Percentiles rank a stretch among this genome's conserved stretches.
Evolutionary conservation across 2,113 vertebrate genomes (phyloP).

Genomic region (Nematolebias whitei): DNA sequence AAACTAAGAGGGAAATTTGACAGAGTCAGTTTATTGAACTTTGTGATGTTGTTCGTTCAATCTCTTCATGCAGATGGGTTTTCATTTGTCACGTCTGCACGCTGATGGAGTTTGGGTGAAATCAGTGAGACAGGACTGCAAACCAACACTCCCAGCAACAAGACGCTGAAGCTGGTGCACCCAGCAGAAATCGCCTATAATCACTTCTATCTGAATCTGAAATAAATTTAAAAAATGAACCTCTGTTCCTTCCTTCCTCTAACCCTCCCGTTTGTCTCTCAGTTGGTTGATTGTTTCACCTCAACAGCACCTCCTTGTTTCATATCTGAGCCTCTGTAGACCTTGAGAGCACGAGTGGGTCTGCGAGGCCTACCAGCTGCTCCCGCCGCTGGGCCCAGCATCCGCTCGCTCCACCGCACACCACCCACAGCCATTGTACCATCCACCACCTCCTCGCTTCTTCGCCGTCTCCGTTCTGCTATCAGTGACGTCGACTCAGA

Average conservation of each 20-base stretch:
- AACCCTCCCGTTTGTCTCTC: not conserved
- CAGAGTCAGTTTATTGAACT: not conserved
- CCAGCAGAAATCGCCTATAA: not conserved
- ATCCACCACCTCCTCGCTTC: constrained; percentile 35
- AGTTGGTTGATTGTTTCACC: constrained; percentile 44
- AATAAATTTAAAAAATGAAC: not conserved
- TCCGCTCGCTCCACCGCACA: not conserved
- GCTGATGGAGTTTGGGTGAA: not conserved
- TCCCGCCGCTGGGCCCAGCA: constrained; percentile 40
- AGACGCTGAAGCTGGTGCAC: not conserved
- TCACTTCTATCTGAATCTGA: constrained; percentile 5
- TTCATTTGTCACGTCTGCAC: not conserved
- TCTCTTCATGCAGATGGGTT: not conserved
- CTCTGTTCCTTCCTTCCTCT: not conserved
- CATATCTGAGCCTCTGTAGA: constrained; percentile 37
- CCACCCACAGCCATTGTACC: constrained; percentile 9
- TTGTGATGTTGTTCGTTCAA: not conserved
- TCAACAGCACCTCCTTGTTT: constrained; percentile 25
- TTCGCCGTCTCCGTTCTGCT: constrained; percentile 71
- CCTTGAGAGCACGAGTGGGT: constrained; percentile 62
- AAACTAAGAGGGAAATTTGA: not conserved
- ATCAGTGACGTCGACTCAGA: constrained; percentile 82
- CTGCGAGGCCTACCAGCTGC: constrained; percentile 56
- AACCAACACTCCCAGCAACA: not conserved
- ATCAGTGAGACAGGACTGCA: not conserved